These are phyloP conservation scores for Rhynchopsitta pachyrhyncha DNA, from an alignment of 2,113 vertebrate species.

Conservation along the genomic window DNA sequence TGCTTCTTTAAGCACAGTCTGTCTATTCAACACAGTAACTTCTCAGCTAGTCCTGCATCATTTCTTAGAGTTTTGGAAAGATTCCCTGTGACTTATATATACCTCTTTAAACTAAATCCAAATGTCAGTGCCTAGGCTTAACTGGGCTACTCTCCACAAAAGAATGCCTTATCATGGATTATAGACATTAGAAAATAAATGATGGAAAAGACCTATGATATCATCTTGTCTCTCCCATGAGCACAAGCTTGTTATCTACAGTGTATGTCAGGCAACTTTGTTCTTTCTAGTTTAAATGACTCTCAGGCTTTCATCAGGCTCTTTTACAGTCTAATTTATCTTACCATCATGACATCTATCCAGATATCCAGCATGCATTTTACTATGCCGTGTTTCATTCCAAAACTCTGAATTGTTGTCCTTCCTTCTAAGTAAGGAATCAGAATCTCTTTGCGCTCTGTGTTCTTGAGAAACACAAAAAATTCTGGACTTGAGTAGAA, in stretches of 20 bases:
- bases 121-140: background rate
- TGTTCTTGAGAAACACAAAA: background rate
- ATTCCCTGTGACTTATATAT: background rate
- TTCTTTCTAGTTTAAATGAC: background rate
- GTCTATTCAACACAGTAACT: background rate
- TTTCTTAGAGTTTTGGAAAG: background rate
- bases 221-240: background rate
- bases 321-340: background rate
- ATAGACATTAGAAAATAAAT: background rate
- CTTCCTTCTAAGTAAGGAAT: background rate
- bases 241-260: background rate
- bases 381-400: background rate
- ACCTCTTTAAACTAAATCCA: slow-evolving; percentile 39
- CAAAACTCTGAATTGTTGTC: background rate
- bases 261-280: background rate
- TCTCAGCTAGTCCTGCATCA: background rate
- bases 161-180: background rate
- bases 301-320: background rate
- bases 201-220: background rate
- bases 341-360: background rate
- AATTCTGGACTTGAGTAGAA: background rate
- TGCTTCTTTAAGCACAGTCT: background rate
- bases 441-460: background rate
- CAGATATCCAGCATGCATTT: background rate
- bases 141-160: background rate